Percentiles rank a stretch among this genome's conserved stretches.
These are phyloP conservation scores for Actias luna DNA, from an alignment of 2,888 invertebrate species.

Conservation along the genomic window DNA sequence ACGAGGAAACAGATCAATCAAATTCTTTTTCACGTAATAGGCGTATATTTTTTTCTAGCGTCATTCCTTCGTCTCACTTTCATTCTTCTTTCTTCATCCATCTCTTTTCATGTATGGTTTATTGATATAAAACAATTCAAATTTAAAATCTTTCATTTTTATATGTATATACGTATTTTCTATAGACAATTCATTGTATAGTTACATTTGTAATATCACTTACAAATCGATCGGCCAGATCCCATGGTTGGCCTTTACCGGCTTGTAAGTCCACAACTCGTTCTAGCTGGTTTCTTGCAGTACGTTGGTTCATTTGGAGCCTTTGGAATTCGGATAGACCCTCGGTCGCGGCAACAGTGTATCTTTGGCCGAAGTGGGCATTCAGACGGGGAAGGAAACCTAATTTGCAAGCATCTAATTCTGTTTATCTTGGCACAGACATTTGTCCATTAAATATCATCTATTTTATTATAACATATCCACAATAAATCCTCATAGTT, in stretches of 20 bases:
- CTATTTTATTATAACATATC: neutral
- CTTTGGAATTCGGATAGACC: constrained; percentile 87
- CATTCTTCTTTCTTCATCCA: constrained; percentile 40
- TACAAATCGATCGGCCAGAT: constrained; percentile 83
- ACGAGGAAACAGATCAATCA: neutral
- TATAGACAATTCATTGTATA: neutral
- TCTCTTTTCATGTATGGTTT: constrained; percentile 27
- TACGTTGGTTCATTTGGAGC: constrained; percentile 81
- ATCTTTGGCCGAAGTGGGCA: constrained; percentile 86
- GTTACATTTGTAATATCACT: constrained; percentile 29
- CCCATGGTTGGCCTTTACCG: constrained; percentile 84
- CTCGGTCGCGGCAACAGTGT: constrained; percentile 86
- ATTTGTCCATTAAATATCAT: neutral
- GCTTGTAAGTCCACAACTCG: constrained; percentile 83
- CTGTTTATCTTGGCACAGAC: neutral
- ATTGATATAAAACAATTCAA: neutral
- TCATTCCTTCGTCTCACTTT: constrained; percentile 15
- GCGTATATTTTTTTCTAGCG: neutral
- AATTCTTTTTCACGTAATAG: neutral
- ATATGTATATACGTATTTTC: neutral
- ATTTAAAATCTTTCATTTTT: neutral
- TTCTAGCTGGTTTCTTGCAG: constrained; percentile 81
- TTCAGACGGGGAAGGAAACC: constrained; percentile 86
- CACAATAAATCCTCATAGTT: neutral
- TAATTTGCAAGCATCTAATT: constrained; percentile 37